Evolutionary conservation across 2,888 invertebrate genomes (phyloP).

Genomic region (Cremastinae sp.): DNA sequence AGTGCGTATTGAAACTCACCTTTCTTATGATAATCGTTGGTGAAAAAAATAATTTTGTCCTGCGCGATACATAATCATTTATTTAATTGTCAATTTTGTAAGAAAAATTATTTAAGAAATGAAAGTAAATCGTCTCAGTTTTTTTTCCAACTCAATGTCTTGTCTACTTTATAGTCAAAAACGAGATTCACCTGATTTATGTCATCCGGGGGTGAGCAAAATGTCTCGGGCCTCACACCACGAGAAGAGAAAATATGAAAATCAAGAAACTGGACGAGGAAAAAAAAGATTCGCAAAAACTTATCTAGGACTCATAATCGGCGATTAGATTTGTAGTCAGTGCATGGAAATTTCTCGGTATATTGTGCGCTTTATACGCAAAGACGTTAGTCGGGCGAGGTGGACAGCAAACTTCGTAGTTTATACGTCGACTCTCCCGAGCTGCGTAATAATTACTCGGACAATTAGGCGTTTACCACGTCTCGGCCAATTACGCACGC

Average conservation of each 20-base stretch:
- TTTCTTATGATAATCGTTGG: too few relatives aligned
- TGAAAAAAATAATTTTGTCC: too few relatives aligned
- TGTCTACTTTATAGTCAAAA: constrained; percentile 74
- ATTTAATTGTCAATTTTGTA: too few relatives aligned
- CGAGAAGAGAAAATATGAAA: too few relatives aligned
- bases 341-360: neutral
- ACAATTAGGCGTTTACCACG: constrained; percentile 67
- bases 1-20: too few relatives aligned
- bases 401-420: neutral
- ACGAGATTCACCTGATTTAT: constrained; percentile 72
- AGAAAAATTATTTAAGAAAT: too few relatives aligned
- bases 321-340: neutral
- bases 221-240: too few relatives aligned
- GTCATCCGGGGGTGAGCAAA: constrained; percentile 64
- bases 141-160: too few relatives aligned
- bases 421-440: constrained; percentile 29
- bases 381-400: neutral
- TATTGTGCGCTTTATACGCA: neutral
- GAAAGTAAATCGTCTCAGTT: too few relatives aligned
- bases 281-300: neutral
- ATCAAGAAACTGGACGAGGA: constrained; percentile 9
- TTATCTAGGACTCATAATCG: too few relatives aligned
- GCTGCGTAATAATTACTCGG: constrained; percentile 50
- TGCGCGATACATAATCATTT: too few relatives aligned
- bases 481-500: constrained; percentile 67